Base-by-base conservation (phyloP, 2,113 vertebrate genomes). In the Psilopsiagon aurifrons region DNA sequence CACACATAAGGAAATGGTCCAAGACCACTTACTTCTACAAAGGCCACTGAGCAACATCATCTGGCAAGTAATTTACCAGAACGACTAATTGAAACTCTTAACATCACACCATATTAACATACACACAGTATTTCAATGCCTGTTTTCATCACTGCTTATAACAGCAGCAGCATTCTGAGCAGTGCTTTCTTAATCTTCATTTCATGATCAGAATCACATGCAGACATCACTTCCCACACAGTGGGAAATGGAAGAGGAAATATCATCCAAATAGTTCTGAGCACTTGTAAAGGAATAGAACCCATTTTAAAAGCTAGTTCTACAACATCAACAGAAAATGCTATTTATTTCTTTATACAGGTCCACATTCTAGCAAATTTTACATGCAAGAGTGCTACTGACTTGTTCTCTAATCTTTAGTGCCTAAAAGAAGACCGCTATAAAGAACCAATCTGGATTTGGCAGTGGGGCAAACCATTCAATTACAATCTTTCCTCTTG, bases 191-290 rank as follows among this genome's bases (percentile, higher is more conserved):
- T 18, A 81, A 25, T 35, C 66, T 75, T 73, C 60, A 37, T 83
- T 76, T 95, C 60, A 68, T 18, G 16, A 67, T 44, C 35, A 37
- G 10, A 24, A 62, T 11, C 0, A 2, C 31, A 28, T 0, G 0
- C 41, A 83, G 17, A 68, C 6, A 8, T 13, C 11, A 5, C 27
- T 75, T 86, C 69, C 73, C 33, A 87, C n/a, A 29, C 25, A 46
- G 17, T 29, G 16, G 66, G 28, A 37, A 89, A 31, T 5, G 19
- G n/a, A 81, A 94, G 37, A 57, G 13, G 8, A 88, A 88, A 52
- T 52, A 13, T 51, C 44, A 59, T 43, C 68, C 35, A 54, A 75
- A 29, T 23, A 90, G 24, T 51, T 29, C 29, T 44, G 46, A 84
- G 18, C 11, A 71, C 52, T 68, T 64, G 13, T 44, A 64, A 88